Conservation (phyloP, 2,888 invertebrate genomes). For the Caenorhabditis sp. region DNA sequence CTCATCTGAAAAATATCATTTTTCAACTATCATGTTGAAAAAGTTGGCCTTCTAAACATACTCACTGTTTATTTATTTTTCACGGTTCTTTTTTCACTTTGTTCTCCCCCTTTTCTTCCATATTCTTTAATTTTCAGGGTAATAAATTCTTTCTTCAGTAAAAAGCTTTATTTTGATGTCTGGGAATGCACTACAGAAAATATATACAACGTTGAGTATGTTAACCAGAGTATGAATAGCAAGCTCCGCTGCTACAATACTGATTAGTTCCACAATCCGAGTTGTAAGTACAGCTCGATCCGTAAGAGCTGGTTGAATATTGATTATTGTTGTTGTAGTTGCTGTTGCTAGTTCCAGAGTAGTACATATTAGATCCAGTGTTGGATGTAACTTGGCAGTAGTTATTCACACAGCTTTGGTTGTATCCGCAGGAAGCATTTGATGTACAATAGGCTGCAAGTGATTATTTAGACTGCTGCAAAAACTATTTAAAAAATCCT, state of each 20-base stretch:
- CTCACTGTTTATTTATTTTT: no score
- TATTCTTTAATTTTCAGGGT: no score
- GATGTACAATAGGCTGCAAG: conserved; percentile 36
- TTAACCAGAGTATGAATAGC: conserved; percentile 13
- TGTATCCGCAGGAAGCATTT: conserved; percentile 29
- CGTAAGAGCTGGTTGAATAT: background rate
- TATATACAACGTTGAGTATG: background rate
- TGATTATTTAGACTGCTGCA: background rate
- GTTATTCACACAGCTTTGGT: conserved; percentile 37
- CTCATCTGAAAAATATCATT: no score
- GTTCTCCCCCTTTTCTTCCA: no score
- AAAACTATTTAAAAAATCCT: background rate
- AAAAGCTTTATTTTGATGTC: no score
- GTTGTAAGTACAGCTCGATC: background rate
- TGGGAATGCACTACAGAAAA: no score
- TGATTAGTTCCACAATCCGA: conserved; percentile 2
- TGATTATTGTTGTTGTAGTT: background rate
- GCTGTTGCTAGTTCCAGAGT: conserved; percentile 3
- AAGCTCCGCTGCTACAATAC: conserved; percentile 8
- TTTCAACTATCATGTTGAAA: no score
- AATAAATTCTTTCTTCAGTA: no score
- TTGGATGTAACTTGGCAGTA: conserved; percentile 21
- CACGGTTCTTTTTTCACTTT: no score
- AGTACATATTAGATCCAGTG: conserved; percentile 11
- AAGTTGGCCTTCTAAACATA: no score